Base-by-base conservation (phyloP, 2,888 invertebrate species). In the Julus scandinavius region DNA sequence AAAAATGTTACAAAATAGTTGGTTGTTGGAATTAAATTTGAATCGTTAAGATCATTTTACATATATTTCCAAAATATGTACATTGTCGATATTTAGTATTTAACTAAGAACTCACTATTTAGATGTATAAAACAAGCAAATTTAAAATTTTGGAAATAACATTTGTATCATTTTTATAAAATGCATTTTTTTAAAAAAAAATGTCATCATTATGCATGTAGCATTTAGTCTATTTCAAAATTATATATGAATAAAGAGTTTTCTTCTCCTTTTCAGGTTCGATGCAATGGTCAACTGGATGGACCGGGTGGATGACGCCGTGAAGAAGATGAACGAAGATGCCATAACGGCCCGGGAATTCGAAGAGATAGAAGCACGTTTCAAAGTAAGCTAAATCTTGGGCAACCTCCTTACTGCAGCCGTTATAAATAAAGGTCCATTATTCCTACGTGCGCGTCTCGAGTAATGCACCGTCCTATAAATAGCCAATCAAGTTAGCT, bases 241-340 rank as follows among this genome's bases (percentile, higher is more conserved):
- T 2, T 5, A 7, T 29, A n/a, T 72, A 2, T 83, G 17, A 17
- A 7, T 83, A 9, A 38, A 83, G 29, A 9, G 15, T n/a, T 4
- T 3, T 29, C 2, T 80, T 88, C 90, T 17, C 89, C 87, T 88
- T 90, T 90, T 38, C 90, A 94, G 94, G 90, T 96, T 96, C 92
- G 93, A 94, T 83, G 96, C 96, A 90, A 97, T 98, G 95, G 95
- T 95, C 40, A 93, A 94, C 58, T 98, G 98, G 98, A 98, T 98
- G 97, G 96, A 97, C 91, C 95, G 95, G 84, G 97, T 98, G 0
- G 97, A 98, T 91, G 94, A 94, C 88, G 96, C 96, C 15, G 94
- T 98, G 91, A 95, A 96, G 91, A 96, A 95, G 90, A 96, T 98
- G 90, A 95, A 97, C 13, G 95, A 96, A 89, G 97, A 98, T 91